A percentile compares a stretch with the other conserved stretches of the same genome.
Evolutionary conservation across 2,797 vertebrate species (phyloP).

Genomic region (Bradypus variegatus): DNA sequence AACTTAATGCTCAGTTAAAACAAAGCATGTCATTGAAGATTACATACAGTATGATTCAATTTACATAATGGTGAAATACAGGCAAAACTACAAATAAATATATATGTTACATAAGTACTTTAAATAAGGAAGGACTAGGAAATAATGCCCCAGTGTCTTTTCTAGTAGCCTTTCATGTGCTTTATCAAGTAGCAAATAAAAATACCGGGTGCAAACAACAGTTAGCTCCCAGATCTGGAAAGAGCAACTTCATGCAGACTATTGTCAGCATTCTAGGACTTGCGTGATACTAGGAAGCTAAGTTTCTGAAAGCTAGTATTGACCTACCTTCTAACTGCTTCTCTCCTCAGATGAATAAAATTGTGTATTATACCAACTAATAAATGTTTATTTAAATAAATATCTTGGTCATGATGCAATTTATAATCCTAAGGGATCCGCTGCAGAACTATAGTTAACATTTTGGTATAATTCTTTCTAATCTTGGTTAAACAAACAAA

Average conservation of each 20-base stretch:
- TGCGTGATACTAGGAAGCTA: neutral
- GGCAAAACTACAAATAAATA: conserved; percentile 23
- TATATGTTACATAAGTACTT: neutral
- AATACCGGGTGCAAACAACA: neutral
- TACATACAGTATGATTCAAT: neutral
- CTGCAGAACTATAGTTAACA: too few species aligned
- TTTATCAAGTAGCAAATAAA: neutral
- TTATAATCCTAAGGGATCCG: too few species aligned
- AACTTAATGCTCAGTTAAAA: conserved; percentile 17
- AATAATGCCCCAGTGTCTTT: neutral
- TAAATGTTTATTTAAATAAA: too few species aligned
- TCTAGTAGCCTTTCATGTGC: neutral
- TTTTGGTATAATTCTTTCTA: too few species aligned
- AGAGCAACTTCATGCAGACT: neutral
- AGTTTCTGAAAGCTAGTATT: too few species aligned
- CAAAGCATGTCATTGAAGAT: neutral
- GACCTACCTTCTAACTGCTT: too few species aligned
- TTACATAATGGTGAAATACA: neutral
- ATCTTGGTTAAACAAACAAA: too few species aligned
- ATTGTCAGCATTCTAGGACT: neutral
- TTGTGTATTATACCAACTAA: too few species aligned
- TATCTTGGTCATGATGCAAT: too few species aligned
- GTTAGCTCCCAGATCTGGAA: neutral
- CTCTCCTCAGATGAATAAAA: too few species aligned
- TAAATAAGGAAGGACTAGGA: neutral